Evolutionary conservation across 2,113 vertebrate species (phyloP), one percentile per base, ranked within the genome.

Genomic region (Pampusana beccarii): DNA sequence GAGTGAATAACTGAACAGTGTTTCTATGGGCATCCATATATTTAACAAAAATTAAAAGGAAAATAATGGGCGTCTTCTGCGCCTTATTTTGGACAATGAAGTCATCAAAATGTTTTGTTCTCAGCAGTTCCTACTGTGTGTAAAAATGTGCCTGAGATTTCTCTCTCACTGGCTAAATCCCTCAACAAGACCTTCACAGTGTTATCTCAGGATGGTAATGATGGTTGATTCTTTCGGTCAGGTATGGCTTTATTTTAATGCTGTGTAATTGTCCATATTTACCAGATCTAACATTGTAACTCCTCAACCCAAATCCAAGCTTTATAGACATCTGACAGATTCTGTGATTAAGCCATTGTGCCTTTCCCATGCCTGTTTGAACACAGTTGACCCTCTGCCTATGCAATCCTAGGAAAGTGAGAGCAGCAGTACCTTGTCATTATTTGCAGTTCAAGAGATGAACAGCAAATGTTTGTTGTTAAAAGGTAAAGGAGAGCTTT

Each of bases 341-440:
- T 86, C 44, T 78, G 28, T 88, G 31, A 57, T 36, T 46, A 89
- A 36, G 31, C 20, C 72, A 19, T 82, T 16, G 6, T 48, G 34
- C 34, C 17, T 58, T 90, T 71, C 46, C 33, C 18, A 6, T 38
- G 33, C 31, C 23, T 42, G 4, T 67, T 48, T 69, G 50, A n/a
- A 57, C 48, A n/a, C 24, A 15, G 8, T 0, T 79, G 50, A 38
- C 24, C 0, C 3, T 54, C 23, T 71, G 28, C 25, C 10, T 74
- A 23, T 2, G 1, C 0, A 0, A 66, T 83, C 24, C 19, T 29
- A 8, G 28, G 23, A 25, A 53, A 44, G 33, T 28, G 51, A 58
- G 14, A 60, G 62, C 19, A 48, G 9, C 51, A 91, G 21, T 42
- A 56, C 9, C 17, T 73, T 88, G 44, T 25, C 16, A 16, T 56